Percentiles rank a stretch among this genome's conserved stretches.
These are phyloP conservation scores for Drosophila sp. DNA, from an alignment of 1,140 invertebrate genomes.

Conservation along the genomic window DNA sequence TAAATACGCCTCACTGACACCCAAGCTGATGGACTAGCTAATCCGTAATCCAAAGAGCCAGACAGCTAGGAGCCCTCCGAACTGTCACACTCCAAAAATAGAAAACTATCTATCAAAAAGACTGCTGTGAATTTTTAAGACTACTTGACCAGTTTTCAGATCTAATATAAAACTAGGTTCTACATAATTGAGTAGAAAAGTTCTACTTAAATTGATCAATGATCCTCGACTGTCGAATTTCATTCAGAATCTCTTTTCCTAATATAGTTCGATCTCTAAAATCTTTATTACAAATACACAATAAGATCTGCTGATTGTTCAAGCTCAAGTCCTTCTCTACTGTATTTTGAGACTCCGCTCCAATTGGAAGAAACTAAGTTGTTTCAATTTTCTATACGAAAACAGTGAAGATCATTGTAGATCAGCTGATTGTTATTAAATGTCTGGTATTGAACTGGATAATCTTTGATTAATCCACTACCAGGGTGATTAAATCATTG, in stretches of 20 bases:
- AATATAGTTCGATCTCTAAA: too few relatives aligned
- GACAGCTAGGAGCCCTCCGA: background rate
- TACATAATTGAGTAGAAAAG: too few relatives aligned
- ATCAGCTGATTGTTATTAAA: background rate
- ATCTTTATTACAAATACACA: too few relatives aligned
- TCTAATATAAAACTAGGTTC: too few relatives aligned
- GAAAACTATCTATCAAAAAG: background rate
- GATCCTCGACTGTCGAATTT: too few relatives aligned
- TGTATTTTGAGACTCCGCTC: too few relatives aligned
- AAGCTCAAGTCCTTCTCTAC: too few relatives aligned
- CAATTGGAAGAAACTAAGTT: background rate
- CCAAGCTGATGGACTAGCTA: conserved; percentile 11
- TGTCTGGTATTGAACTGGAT: background rate
- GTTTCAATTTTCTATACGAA: background rate
- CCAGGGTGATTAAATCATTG: background rate
- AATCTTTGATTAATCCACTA: background rate
- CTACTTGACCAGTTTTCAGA: background rate
- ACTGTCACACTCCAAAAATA: background rate
- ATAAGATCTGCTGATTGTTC: background rate
- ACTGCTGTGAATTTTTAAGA: background rate
- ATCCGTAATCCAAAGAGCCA: conserved; percentile 17
- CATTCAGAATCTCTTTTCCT: too few relatives aligned
- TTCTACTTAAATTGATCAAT: too few relatives aligned
- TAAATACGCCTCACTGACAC: conserved; percentile 14
- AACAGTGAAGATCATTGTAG: background rate